Percentiles rank a stretch among this genome's conserved stretches.
Conservation (phyloP, 2,888 invertebrate species). For the Lysandra bellargus region DNA sequence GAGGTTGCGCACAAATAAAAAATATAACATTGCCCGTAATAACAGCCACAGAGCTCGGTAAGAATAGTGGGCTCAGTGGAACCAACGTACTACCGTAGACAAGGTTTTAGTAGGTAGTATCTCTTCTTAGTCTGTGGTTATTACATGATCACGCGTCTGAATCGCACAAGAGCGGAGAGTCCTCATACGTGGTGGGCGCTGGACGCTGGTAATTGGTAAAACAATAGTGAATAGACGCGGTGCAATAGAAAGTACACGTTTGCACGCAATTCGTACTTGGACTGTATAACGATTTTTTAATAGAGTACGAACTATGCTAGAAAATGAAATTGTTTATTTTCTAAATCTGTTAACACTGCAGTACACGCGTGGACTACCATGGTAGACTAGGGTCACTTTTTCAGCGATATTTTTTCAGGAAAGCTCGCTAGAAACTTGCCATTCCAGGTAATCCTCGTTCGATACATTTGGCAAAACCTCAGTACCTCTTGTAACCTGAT, state of each 20-base stretch:
- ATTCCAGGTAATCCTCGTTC: too few species aligned
- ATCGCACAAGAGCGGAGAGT: neutral
- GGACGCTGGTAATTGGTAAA: neutral
- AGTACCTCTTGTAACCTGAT: too few species aligned
- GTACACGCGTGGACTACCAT: too few species aligned
- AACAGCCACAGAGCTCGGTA: neutral
- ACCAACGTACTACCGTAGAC: neutral
- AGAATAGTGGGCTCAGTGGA: neutral
- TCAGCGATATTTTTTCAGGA: too few species aligned
- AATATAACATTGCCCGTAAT: neutral
- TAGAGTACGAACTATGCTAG: too few species aligned
- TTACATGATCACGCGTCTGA: neutral
- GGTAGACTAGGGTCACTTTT: too few species aligned
- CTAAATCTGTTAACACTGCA: too few species aligned
- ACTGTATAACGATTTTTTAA: too few species aligned
- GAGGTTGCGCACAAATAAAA: neutral
- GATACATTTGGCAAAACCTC: too few species aligned
- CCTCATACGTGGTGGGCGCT: neutral
- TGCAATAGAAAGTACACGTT: constrained; percentile 15
- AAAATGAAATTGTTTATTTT: too few species aligned
- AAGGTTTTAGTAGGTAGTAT: neutral
- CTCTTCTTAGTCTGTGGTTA: neutral
- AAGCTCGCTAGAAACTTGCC: too few species aligned
- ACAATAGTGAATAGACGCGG: neutral
- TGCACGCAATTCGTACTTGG: neutral